phyloP scores from a whole-genome alignment of 2,888 invertebrate species.

The Adela reaumurella region DNA sequence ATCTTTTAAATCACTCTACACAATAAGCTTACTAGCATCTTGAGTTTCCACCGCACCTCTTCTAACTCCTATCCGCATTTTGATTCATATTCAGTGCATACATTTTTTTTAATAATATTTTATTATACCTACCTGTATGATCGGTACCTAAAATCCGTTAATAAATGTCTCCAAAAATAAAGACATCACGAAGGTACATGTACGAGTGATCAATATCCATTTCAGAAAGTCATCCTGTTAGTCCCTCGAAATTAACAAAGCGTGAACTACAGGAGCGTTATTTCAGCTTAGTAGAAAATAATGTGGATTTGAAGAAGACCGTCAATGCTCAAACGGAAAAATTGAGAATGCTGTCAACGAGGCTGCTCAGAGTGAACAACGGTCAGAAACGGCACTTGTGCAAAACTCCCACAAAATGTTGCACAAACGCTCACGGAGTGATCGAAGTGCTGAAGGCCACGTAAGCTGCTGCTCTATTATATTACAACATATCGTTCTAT shows the following conservation, averaged over 20 bases:
- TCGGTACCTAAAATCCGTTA: no score
- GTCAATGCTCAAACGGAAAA: constrained; percentile 58
- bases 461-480: no score
- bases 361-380: constrained; percentile 25
- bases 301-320: constrained; percentile 58
- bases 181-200: no score
- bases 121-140: no score
- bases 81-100: no score
- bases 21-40: no score
- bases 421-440: constrained; percentile 20
- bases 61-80: no score
- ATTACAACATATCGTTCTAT: no score
- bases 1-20: no score
- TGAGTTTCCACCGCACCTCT: no score
- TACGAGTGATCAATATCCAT: neutral
- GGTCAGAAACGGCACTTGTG: constrained; percentile 18
- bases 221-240: constrained; percentile 24
- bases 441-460: constrained; percentile 29
- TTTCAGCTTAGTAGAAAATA: constrained; percentile 58
- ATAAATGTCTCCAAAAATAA: no score
- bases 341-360: constrained; percentile 27
- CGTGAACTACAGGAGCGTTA: constrained; percentile 65
- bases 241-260: constrained; percentile 55
- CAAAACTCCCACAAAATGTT: constrained; percentile 11
- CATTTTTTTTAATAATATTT: no score